A percentile compares a stretch with the other conserved stretches of the same genome.
These are phyloP conservation scores for Sus scrofa DNA, from an alignment of 2,113 vertebrate genomes.

Conservation along the genomic window DNA sequence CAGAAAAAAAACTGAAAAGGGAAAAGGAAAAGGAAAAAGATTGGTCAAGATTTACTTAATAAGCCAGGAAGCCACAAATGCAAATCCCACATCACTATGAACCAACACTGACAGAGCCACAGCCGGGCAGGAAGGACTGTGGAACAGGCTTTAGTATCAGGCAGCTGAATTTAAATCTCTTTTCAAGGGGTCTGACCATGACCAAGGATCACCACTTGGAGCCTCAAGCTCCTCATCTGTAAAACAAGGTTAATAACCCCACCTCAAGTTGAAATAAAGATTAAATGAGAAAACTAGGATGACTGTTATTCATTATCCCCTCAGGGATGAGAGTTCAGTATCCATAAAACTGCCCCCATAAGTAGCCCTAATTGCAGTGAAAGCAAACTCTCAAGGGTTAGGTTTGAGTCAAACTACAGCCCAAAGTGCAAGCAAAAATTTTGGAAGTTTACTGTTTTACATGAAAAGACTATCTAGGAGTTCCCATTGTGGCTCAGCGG, in stretches of 20 bases:
- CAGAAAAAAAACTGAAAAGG: neutral
- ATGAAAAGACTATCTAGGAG: neutral
- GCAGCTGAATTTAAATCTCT: neutral
- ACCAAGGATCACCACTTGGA: neutral
- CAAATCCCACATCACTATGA: neutral
- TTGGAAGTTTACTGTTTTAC: neutral
- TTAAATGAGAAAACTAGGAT: neutral
- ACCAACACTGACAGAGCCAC: neutral
- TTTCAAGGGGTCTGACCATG: neutral
- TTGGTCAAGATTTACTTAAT: slow-evolving; percentile 27
- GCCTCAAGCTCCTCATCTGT: neutral
- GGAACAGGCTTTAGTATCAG: neutral
- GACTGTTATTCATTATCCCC: neutral
- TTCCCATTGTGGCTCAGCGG: no score
- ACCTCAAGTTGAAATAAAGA: neutral
- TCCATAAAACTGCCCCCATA: neutral
- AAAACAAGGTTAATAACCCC: neutral
- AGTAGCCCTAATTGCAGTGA: neutral
- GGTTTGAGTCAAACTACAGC: neutral
- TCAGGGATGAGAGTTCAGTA: neutral
- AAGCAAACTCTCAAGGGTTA: neutral
- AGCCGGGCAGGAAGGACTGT: neutral
- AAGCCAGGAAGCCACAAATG: neutral
- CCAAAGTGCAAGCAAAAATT: neutral
- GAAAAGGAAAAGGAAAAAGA: neutral